These are phyloP conservation scores for Rhyacophila brunnea DNA, from an alignment of 1,140 invertebrate species.

Conservation along the genomic window DNA sequence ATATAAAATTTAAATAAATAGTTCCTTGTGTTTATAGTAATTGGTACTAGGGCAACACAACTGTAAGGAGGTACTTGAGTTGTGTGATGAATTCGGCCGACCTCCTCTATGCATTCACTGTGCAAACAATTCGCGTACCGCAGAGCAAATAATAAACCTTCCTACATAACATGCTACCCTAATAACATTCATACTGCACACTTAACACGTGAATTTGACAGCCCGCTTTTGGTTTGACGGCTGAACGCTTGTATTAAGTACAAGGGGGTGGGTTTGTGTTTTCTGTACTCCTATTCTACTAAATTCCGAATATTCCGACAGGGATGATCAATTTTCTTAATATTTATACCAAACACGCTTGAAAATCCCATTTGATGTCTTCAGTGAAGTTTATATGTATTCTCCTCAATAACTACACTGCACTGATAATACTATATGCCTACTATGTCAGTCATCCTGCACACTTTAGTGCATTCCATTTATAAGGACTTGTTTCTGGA, in stretches of 20 bases:
- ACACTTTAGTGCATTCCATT: too few relatives aligned
- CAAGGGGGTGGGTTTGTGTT: conserved; percentile 24
- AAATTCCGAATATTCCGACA: neutral
- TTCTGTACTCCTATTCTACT: conserved; percentile 13
- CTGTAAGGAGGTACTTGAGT: neutral
- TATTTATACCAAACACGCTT: too few relatives aligned
- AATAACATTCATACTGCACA: conserved; percentile 35
- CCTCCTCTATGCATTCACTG: conserved; percentile 8
- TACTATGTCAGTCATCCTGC: too few relatives aligned
- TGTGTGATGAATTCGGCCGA: neutral
- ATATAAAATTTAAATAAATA: too few relatives aligned
- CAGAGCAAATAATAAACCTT: conserved; percentile 34
- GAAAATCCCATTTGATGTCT: too few relatives aligned
- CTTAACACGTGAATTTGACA: conserved; percentile 35
- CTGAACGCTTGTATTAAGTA: conserved; percentile 26
- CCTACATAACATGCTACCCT: conserved; percentile 27
- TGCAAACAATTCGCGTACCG: conserved; percentile 28
- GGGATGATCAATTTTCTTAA: neutral
- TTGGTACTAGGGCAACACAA: neutral
- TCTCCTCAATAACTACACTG: too few relatives aligned
- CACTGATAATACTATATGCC: too few relatives aligned
- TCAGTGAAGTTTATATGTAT: too few relatives aligned
- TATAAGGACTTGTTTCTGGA: too few relatives aligned
- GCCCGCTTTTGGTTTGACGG: conserved; percentile 32
- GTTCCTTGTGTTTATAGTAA: neutral